Percentiles rank a stretch among this genome's conserved stretches.
phyloP scores from a whole-genome alignment of 2,797 vertebrate genomes.

The Cryptoprocta ferox region DNA sequence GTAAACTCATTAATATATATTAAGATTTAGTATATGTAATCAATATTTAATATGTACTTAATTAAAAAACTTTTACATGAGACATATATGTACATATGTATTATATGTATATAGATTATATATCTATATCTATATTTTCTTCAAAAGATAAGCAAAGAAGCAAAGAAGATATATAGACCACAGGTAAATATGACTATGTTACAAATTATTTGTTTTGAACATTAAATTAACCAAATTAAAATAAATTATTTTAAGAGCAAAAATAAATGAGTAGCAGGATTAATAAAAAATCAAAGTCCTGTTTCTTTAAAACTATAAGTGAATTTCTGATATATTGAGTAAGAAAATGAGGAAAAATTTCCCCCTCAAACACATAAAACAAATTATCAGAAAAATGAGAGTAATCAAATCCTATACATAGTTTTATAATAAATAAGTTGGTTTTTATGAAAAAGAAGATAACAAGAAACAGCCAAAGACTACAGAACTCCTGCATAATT shows the following conservation, averaged over 20 bases:
- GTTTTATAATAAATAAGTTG: not conserved
- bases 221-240: not conserved
- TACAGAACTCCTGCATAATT: not conserved
- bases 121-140: not conserved
- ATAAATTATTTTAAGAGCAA: not conserved
- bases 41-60: not conserved
- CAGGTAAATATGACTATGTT: not conserved
- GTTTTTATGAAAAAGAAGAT: not conserved
- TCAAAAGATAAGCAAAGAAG: not conserved
- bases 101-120: not conserved
- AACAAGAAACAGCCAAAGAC: not conserved
- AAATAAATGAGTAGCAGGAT: not conserved
- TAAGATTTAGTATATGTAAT: not conserved
- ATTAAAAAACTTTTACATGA: not conserved
- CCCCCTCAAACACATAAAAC: not conserved
- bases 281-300: not conserved
- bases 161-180: not conserved
- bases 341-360: not conserved
- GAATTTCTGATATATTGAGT: not conserved
- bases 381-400: not conserved
- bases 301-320: not conserved
- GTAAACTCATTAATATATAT: not conserved
- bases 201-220: slow-evolving; percentile 14
- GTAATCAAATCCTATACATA: not conserved
- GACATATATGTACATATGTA: not conserved